Base-by-base conservation (phyloP, 2,797 vertebrate species). In the Leptatherina wallacei region DNA sequence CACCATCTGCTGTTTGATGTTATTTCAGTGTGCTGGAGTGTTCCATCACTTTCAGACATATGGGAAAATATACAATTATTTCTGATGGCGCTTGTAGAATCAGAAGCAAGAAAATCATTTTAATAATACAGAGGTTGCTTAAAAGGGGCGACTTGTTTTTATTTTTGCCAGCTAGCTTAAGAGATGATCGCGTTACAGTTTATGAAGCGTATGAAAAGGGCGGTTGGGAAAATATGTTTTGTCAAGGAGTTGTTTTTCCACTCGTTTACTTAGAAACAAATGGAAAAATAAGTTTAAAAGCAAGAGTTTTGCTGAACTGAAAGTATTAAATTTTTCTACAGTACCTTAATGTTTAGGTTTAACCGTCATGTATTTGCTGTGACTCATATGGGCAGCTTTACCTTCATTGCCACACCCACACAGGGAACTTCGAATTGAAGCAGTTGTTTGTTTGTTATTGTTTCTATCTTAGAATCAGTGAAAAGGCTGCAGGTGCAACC, bases 1-100 rank as follows among this genome's bases (percentile, higher is more conserved):
- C 51, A 6, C 66, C 71, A 67, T 76, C 68, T 79, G 79, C 13
- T 66, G 65, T 73, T 82, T 58, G 79, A 67, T 73, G 65, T 64
- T 79, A 33, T 71, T 75, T 69, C 35, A 47, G 44, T 52, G 32
- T 32, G 62, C 27, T 47, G 40, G 44, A 59, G 51, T 27, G 44
- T 14, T 49, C 75, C 54, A 33, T 77, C 62, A 18, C 16, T 64
- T 70, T 74, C 58, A 61, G 30, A 79, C 3, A 62, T 73, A 67
- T 3, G 12, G 22, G 33, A 69, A 64, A 66, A 73, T 1, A 59
- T 24, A 18, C 24, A 33, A 67, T 59, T 61, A 69, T 47, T 56
- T 32, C 16, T 32, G 56, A 20, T 74, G 57, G 11, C 11, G 51
- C 61, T 38, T 42, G 29, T 56, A 14, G 54, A 73, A 44, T 56